Conservation (phyloP, 1,140 invertebrate species). For the Bombus vancouverensis region DNA sequence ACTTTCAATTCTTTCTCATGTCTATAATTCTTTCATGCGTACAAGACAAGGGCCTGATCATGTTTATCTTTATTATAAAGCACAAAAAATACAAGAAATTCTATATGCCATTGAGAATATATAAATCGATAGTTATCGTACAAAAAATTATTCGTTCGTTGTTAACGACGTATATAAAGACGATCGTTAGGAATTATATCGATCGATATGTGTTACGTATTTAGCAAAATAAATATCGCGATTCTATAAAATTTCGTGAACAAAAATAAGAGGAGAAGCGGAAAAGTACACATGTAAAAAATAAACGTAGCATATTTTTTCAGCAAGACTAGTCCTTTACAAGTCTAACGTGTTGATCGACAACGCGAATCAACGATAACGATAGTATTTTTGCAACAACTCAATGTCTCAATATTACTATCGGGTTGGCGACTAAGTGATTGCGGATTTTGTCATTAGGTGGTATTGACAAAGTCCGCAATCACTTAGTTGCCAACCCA, state of each 20-base stretch:
- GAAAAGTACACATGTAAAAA: neutral
- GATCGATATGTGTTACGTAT: too few species aligned
- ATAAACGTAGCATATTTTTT: slow-evolving; percentile 1
- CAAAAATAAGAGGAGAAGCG: too few species aligned
- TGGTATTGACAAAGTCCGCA: too few species aligned
- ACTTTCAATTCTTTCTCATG: neutral
- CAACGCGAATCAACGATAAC: neutral
- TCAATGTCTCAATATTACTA: neutral
- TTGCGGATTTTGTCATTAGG: too few species aligned
- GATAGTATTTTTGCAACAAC: neutral
- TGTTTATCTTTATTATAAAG: too few species aligned
- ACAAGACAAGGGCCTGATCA: too few species aligned
- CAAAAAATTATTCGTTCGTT: neutral
- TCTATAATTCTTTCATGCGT: neutral
- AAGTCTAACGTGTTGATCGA: neutral
- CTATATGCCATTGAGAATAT: neutral
- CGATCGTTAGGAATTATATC: neutral
- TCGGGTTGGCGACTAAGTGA: too few species aligned
- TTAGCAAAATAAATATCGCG: neutral
- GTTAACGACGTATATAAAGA: neutral
- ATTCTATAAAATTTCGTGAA: neutral
- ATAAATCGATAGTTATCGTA: neutral
- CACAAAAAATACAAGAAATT: neutral
- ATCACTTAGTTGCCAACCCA: too few species aligned
- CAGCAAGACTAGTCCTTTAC: neutral